Evolutionary conservation across 2,113 vertebrate species (phyloP).

Genomic region (Herpetotheres cachinnans): DNA sequence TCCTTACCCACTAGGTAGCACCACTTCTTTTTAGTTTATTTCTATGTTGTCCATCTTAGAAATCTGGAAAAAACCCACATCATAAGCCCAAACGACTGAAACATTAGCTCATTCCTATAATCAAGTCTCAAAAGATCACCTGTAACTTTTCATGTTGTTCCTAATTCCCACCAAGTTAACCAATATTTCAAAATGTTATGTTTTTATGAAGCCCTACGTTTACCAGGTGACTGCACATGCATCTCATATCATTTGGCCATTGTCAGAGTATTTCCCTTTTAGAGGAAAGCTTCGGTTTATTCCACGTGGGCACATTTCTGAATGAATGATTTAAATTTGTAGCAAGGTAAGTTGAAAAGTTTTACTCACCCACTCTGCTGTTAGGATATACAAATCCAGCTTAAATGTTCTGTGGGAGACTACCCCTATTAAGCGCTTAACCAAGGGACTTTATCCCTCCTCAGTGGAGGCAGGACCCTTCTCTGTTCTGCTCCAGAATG

Average conservation of each 20-base stretch:
- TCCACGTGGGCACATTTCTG: neutral
- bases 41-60: neutral
- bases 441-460: neutral
- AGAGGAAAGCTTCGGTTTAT: neutral
- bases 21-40: neutral
- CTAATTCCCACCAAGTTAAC: neutral
- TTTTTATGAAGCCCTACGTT: neutral
- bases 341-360: neutral
- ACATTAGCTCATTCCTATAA: neutral
- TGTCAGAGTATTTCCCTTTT: neutral
- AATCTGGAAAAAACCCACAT: neutral
- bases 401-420: neutral
- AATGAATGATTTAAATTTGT: neutral
- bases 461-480: neutral
- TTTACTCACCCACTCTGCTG: neutral
- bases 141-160: neutral
- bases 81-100: neutral
- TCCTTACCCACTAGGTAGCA: neutral
- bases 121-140: neutral
- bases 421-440: neutral
- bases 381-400: neutral
- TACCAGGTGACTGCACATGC: neutral
- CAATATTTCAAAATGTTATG: neutral
- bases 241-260: neutral
- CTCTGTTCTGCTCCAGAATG: neutral